Evolutionary conservation across 2,113 vertebrate genomes (phyloP).

Genomic region (Plecotus auritus): DNA sequence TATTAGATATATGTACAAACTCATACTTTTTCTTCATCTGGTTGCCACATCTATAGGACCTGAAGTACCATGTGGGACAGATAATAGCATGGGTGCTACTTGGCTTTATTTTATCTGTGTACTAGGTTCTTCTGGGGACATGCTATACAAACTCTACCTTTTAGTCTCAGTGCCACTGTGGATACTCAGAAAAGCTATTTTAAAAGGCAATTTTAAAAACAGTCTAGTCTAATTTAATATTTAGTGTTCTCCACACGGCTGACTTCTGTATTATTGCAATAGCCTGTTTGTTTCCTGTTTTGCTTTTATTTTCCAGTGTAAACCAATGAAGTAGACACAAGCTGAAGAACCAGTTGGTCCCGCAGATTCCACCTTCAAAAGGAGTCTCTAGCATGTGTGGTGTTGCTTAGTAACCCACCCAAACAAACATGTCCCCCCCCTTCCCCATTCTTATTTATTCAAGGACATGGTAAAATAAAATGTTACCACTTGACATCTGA

Average conservation of each 20-base stretch:
- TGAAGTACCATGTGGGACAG: background rate
- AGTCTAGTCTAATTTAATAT: background rate
- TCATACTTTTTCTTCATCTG: background rate
- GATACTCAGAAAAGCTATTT: background rate
- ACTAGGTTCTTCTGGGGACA: background rate
- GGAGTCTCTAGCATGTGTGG: slow-evolving; percentile 24
- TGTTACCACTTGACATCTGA: slow-evolving; percentile 60
- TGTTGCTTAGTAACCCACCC: slow-evolving; percentile 66
- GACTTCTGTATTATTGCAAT: background rate
- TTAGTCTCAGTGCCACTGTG: background rate
- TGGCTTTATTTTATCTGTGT: background rate
- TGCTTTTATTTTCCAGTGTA: slow-evolving; percentile 23
- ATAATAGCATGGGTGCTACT: background rate
- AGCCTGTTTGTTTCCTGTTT: background rate
- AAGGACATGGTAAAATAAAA: slow-evolving; percentile 41
- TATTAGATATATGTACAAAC: background rate
- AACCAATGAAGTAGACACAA: background rate
- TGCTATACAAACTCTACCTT: background rate
- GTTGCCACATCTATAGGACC: background rate
- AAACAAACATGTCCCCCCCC: slow-evolving; percentile 56
- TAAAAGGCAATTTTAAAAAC: background rate
- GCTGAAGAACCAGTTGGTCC: background rate
- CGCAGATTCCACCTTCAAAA: slow-evolving; percentile 24
- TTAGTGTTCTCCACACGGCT: background rate
- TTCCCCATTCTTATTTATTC: slow-evolving; percentile 54